Percentiles rank a stretch among this genome's conserved stretches.
phyloP scores from a whole-genome alignment of 2,113 vertebrate species.

The Calyptomena viridis region DNA sequence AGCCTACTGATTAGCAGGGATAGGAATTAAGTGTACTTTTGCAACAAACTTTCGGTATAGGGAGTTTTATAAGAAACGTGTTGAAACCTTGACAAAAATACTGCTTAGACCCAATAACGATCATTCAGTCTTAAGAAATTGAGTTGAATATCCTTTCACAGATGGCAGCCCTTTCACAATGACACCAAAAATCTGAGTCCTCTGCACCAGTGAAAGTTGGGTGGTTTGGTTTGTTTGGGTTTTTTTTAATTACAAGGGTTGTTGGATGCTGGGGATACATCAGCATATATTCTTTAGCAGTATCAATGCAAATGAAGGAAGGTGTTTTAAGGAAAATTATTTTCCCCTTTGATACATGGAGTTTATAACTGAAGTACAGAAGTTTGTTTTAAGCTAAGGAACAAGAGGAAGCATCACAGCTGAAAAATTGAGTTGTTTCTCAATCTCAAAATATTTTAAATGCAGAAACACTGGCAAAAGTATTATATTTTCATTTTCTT shows the following conservation, averaged over 20 bases:
- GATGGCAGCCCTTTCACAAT: background rate
- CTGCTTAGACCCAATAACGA: slow-evolving; percentile 23
- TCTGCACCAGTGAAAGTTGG: background rate
- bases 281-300: background rate
- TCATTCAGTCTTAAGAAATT: slow-evolving; percentile 46
- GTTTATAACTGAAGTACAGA: background rate
- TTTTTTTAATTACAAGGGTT: background rate
- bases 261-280: background rate
- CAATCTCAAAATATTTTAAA: background rate
- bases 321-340: background rate
- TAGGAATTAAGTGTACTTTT: background rate
- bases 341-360: background rate
- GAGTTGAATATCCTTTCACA: slow-evolving; percentile 27
- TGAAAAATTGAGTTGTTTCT: background rate
- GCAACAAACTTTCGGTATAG: slow-evolving; percentile 22
- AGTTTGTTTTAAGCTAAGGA: background rate
- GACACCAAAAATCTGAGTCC: slow-evolving; percentile 6
- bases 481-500: background rate
- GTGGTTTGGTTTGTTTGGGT: no score
- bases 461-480: background rate
- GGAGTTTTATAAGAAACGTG: slow-evolving; percentile 10
- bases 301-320: background rate
- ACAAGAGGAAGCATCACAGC: background rate
- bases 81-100: slow-evolving; percentile 52
- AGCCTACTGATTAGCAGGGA: background rate